Conservation (phyloP, 2,113 vertebrate species). For the Notechis scutatus region DNA sequence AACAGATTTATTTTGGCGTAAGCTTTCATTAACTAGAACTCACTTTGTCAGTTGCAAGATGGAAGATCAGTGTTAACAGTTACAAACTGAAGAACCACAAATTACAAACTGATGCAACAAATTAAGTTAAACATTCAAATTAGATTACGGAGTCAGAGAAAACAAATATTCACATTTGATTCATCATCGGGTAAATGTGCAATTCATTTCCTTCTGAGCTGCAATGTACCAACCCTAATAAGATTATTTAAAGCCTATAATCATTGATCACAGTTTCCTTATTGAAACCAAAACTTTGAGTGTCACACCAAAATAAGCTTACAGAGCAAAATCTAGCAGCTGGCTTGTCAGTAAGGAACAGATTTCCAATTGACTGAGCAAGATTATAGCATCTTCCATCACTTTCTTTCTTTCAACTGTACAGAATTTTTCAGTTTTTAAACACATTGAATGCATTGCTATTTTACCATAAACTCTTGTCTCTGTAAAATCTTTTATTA, state of each 20-base stretch:
- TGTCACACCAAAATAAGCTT: neutral
- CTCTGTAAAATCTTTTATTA: neutral
- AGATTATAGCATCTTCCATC: neutral
- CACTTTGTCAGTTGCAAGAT: neutral
- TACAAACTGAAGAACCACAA: neutral
- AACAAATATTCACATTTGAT: conserved; percentile 24
- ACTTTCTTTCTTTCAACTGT: neutral
- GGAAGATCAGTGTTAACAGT: neutral
- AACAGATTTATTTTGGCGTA: neutral
- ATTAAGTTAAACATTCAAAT: conserved; percentile 19
- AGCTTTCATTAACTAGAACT: neutral
- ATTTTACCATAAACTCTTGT: neutral
- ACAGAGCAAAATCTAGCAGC: conserved; percentile 12
- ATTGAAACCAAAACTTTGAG: conserved; percentile 3
- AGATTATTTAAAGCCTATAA: neutral
- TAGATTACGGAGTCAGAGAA: conserved; percentile 7
- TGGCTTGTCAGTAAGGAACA: conserved; percentile 10
- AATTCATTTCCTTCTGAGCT: conserved; percentile 9
- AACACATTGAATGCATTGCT: neutral
- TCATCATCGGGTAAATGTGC: conserved; percentile 2
- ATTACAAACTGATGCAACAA: conserved; percentile 11
- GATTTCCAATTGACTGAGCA: neutral
- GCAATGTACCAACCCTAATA: neutral
- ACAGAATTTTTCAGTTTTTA: neutral
- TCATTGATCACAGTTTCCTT: conserved; percentile 11